Conservation (phyloP, 2,797 vertebrate species). For the Potorous gilbertii region DNA sequence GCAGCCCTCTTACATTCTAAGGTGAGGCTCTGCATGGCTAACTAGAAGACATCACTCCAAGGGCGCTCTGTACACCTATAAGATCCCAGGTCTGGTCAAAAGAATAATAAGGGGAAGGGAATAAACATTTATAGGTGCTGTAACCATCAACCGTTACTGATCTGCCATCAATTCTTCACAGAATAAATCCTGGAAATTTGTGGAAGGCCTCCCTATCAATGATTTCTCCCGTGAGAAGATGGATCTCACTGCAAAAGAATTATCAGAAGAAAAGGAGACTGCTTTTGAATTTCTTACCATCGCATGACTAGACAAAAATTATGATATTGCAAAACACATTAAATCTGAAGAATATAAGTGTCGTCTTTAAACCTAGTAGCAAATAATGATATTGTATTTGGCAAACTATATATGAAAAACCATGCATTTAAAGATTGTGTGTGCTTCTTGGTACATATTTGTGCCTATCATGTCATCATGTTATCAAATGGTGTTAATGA, state of each 20-base stretch:
- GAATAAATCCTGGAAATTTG: slow-evolving; percentile 95
- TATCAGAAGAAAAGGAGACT: slow-evolving; percentile 94
- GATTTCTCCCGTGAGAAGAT: slow-evolving; percentile 95
- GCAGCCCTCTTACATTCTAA: no score
- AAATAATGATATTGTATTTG: slow-evolving; percentile 73
- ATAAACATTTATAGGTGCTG: background rate
- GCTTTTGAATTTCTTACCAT: slow-evolving; percentile 91
- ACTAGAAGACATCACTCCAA: background rate
- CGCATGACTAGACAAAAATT: slow-evolving; percentile 87
- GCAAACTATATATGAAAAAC: slow-evolving; percentile 77
- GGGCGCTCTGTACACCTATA: no score
- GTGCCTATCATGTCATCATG: slow-evolving; percentile 74
- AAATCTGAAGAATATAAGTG: slow-evolving; percentile 87
- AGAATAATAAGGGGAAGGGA: background rate
- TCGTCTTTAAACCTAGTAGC: slow-evolving; percentile 88
- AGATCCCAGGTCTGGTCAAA: background rate
- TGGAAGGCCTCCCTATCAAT: slow-evolving; percentile 92
- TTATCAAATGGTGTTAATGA: slow-evolving; percentile 79
- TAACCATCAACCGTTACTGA: background rate
- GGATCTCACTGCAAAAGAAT: slow-evolving; percentile 93
- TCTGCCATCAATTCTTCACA: slow-evolving; percentile 78
- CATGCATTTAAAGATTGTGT: slow-evolving; percentile 75
- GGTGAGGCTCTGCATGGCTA: background rate
- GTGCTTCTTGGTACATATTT: slow-evolving; percentile 80
- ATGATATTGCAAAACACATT: slow-evolving; percentile 73